A percentile compares a stretch with the other conserved stretches of the same genome.
Conservation (phyloP, 2,113 vertebrate genomes). For the Hylia prasina region DNA sequence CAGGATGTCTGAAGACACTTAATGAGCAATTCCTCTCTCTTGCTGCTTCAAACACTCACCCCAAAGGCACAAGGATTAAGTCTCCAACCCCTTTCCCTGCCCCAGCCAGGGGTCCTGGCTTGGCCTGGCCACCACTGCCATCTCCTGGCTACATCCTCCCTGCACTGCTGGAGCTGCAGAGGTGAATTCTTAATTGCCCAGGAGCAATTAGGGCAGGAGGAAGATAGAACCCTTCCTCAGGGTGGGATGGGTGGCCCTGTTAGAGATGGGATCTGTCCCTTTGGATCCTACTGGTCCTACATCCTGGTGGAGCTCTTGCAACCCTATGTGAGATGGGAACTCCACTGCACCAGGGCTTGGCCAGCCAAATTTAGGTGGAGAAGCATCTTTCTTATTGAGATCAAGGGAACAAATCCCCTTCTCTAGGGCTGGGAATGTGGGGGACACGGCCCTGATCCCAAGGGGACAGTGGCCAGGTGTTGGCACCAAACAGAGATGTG, state of each 20-base stretch:
- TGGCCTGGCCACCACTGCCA: slow-evolving; percentile 56
- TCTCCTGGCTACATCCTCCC: slow-evolving; percentile 41
- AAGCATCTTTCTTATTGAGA: background rate
- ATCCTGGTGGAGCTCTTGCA: background rate
- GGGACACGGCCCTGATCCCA: background rate
- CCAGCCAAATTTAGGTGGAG: background rate
- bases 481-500: accelerated
- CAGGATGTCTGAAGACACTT: too few species aligned
- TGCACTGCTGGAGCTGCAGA: background rate
- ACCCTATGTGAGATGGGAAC: background rate
- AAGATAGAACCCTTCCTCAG: background rate
- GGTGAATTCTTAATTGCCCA: background rate
- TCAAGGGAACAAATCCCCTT: background rate
- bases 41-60: background rate
- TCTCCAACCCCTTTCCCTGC: background rate
- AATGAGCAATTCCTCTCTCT: background rate
- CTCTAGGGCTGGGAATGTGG: background rate
- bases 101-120: background rate
- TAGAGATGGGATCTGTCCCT: accelerated
- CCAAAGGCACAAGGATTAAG: background rate
- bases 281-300: background rate
- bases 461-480: background rate
- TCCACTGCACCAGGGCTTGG: background rate
- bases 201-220: background rate
- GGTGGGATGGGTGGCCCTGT: background rate